Conservation (phyloP, 1,140 invertebrate genomes). For the Anastrepha ludens region DNA sequence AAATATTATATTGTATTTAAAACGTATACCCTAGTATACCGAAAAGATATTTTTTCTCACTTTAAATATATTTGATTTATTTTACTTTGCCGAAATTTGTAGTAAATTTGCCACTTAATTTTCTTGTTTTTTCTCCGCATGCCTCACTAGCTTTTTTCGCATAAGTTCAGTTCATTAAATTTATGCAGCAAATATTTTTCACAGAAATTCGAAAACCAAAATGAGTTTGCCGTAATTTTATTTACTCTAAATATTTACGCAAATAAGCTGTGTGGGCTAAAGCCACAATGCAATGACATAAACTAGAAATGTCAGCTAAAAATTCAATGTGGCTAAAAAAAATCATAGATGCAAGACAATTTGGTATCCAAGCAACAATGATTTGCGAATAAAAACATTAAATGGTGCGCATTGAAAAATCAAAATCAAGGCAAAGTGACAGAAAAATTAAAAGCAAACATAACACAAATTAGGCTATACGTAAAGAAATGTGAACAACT, state of each 20-base stretch:
- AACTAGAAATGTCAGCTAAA: conserved; percentile 4
- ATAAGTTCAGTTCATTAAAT: background rate
- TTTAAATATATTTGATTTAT: no score
- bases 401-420: background rate
- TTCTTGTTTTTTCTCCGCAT: no score
- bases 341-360: background rate
- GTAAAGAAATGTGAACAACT: no score
- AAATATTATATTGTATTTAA: no score
- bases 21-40: no score
- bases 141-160: no score
- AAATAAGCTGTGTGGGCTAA: background rate
- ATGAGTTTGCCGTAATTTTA: background rate
- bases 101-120: no score
- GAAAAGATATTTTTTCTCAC: no score
- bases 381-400: background rate
- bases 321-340: background rate
- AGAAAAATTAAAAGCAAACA: no score
- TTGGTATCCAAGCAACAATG: background rate
- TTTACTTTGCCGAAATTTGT: no score
- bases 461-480: no score
- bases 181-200: background rate
- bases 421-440: background rate
- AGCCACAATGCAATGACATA: conserved; percentile 6
- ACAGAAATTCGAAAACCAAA: background rate
- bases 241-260: background rate